Conservation (phyloP, 2,888 invertebrate species). For the Amblyjoppa fuscipennis region DNA sequence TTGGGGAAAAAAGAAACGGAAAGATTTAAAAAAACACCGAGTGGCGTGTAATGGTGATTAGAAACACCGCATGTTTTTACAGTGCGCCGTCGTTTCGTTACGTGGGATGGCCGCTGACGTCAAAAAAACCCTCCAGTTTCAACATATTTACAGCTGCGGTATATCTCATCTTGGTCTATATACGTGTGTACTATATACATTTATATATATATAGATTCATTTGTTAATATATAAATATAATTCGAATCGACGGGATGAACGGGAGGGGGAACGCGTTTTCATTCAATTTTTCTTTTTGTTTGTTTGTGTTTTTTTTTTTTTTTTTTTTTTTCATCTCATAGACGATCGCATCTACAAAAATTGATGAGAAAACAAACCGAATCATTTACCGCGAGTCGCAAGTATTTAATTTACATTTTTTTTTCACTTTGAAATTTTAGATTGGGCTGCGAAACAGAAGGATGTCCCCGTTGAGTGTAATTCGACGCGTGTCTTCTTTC, state of each 20-base stretch:
- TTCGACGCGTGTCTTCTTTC: slow-evolving; percentile 35
- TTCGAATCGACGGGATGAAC: slow-evolving; percentile 60
- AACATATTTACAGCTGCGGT: slow-evolving; percentile 69
- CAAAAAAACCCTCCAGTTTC: slow-evolving; percentile 68
- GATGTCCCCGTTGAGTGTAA: slow-evolving; percentile 46
- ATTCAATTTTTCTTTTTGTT: slow-evolving; percentile 21
- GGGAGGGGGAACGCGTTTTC: slow-evolving; percentile 42
- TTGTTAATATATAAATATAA: slow-evolving; percentile 65
- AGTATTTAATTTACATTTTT: not conserved
- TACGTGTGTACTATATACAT: slow-evolving; percentile 68
- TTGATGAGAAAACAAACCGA: slow-evolving; percentile 51
- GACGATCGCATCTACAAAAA: slow-evolving; percentile 24
- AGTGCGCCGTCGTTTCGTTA: slow-evolving; percentile 64
- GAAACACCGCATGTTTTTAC: slow-evolving; percentile 64
- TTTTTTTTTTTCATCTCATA: not conserved
- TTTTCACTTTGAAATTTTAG: slow-evolving; percentile 1
- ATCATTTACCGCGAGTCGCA: not conserved
- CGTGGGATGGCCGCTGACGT: slow-evolving; percentile 69
- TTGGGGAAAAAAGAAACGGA: slow-evolving; percentile 8
- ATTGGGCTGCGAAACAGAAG: slow-evolving; percentile 48
- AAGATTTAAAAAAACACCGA: slow-evolving; percentile 16
- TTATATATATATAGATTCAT: slow-evolving; percentile 62
- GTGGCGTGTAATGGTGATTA: slow-evolving; percentile 42
- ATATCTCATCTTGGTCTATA: slow-evolving; percentile 68
- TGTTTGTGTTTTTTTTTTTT: slow-evolving; percentile 17